These are phyloP conservation scores for Drosophila pseudotalamancana DNA, from an alignment of 2,888 invertebrate species.

Conservation along the genomic window DNA sequence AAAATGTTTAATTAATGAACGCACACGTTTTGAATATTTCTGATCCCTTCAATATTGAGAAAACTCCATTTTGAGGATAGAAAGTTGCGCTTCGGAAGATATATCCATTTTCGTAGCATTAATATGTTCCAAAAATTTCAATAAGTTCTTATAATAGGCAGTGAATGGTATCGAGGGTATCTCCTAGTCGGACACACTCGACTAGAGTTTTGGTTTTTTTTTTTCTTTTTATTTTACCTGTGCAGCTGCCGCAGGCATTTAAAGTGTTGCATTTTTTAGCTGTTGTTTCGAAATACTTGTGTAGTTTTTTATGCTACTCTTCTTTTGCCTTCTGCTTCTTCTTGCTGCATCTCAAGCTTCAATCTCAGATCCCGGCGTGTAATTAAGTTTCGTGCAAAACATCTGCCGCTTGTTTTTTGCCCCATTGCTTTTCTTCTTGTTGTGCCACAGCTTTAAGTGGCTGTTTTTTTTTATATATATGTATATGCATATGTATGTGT, in stretches of 20 bases:
- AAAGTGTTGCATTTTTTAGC: slow-evolving; percentile 40
- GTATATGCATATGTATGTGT: too few relatives aligned
- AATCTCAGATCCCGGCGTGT: slow-evolving; percentile 69
- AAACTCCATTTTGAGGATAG: too few relatives aligned
- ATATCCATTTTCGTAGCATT: too few relatives aligned
- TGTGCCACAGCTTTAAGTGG: slow-evolving; percentile 68
- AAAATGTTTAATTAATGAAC: too few relatives aligned
- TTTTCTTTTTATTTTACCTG: slow-evolving; percentile 50
- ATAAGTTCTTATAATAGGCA: too few relatives aligned
- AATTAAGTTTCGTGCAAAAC: slow-evolving; percentile 75
- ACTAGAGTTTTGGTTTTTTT: too few relatives aligned
- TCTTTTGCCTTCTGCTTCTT: neutral
- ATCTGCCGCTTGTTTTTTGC: slow-evolving; percentile 60
- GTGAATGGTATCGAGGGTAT: too few relatives aligned
- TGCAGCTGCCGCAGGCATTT: slow-evolving; percentile 47
- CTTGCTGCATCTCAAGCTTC: slow-evolving; percentile 55
- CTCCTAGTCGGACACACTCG: too few relatives aligned
- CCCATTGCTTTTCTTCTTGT: slow-evolving; percentile 18
- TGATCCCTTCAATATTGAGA: too few relatives aligned
- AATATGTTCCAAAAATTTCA: too few relatives aligned
- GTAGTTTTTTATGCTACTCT: neutral
- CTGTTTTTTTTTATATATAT: slow-evolving; percentile 23
- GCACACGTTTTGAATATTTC: too few relatives aligned
- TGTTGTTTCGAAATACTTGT: slow-evolving; percentile 18
- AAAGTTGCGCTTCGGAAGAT: too few relatives aligned